These are phyloP conservation scores for Leptinotarsa defecta DNA, from an alignment of 1,140 invertebrate genomes.

Conservation along the genomic window DNA sequence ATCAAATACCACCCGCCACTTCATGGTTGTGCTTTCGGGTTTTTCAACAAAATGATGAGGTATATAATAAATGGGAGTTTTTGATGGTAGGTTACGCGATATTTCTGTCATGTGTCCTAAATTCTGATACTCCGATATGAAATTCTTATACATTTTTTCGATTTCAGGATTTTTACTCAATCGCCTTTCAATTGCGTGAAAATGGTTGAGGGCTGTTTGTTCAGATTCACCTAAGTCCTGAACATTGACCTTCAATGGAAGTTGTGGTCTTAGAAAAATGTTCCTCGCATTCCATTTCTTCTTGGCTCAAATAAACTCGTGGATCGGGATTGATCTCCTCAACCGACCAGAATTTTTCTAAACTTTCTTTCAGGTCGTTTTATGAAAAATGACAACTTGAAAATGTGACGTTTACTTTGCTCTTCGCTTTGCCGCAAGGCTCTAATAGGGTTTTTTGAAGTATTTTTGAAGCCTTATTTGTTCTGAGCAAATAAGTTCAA, in stretches of 20 bases:
- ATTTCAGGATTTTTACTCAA: conserved; percentile 42
- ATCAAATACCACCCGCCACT: conserved; percentile 50
- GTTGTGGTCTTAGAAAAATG: conserved; percentile 43
- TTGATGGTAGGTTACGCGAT: neutral
- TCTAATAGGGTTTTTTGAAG: neutral
- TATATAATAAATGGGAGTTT: conserved; percentile 42
- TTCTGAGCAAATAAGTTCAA: conserved; percentile 34
- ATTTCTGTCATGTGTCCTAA: conserved; percentile 43
- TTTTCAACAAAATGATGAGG: conserved; percentile 51
- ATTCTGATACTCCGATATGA: conserved; percentile 52
- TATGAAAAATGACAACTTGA: neutral
- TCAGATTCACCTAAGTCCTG: conserved; percentile 49
- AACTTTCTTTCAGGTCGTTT: neutral
- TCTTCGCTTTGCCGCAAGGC: no score
- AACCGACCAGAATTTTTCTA: neutral
- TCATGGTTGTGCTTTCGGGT: conserved; percentile 38
- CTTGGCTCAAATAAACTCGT: neutral
- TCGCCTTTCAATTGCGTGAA: conserved; percentile 45
- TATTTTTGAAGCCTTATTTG: conserved; percentile 32
- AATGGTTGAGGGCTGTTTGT: conserved; percentile 43
- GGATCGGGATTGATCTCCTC: neutral
- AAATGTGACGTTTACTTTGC: neutral
- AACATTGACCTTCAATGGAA: conserved; percentile 46
- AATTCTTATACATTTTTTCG: conserved; percentile 42
- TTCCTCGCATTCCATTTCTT: conserved; percentile 37